Percentiles rank a stretch among this genome's conserved stretches.
These are phyloP conservation scores for Amblyjoppa fuscipennis DNA, from an alignment of 2,888 invertebrate genomes.

Conservation along the genomic window DNA sequence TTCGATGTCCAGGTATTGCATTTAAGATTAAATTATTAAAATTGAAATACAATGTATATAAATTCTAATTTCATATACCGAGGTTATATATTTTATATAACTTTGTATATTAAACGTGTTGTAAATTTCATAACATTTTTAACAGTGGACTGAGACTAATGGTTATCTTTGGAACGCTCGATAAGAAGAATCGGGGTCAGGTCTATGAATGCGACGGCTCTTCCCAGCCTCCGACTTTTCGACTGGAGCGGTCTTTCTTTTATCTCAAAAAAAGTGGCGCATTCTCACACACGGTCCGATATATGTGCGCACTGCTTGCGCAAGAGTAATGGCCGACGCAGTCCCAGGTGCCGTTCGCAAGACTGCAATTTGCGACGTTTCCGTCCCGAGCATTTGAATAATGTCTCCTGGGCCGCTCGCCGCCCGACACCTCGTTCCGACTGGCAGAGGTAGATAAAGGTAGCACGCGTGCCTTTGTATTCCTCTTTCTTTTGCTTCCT, in stretches of 20 bases:
- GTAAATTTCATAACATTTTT: too few relatives aligned
- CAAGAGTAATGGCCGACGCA: conserved; percentile 72
- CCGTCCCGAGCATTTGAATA: conserved; percentile 74
- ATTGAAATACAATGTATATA: too few relatives aligned
- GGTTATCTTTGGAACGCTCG: conserved; percentile 53
- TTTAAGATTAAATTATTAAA: too few relatives aligned
- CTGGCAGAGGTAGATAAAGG: conserved; percentile 55
- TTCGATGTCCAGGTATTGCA: too few relatives aligned
- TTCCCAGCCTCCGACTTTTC: conserved; percentile 10
- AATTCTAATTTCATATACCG: too few relatives aligned
- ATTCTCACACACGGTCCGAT: conserved; percentile 44
- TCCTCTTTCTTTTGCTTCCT: conserved; percentile 28
- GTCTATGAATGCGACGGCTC: conserved; percentile 47
- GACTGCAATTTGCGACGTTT: conserved; percentile 75
- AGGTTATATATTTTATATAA: too few relatives aligned
- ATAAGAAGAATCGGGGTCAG: conserved; percentile 48
- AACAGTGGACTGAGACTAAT: conserved; percentile 41
- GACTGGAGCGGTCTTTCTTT: conserved; percentile 33
- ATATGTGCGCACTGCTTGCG: conserved; percentile 57
- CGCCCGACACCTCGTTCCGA: conserved; percentile 42
- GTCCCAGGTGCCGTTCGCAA: conserved; percentile 73
- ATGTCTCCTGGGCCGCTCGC: conserved; percentile 65
- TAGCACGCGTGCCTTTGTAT: conserved; percentile 30
- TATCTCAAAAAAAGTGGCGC: conserved; percentile 32
- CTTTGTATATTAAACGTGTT: too few relatives aligned